Percentiles rank a stretch among this genome's conserved stretches.
These are phyloP conservation scores for Platynereis dumerilii DNA, from an alignment of 2,888 invertebrate species.

Conservation along the genomic window DNA sequence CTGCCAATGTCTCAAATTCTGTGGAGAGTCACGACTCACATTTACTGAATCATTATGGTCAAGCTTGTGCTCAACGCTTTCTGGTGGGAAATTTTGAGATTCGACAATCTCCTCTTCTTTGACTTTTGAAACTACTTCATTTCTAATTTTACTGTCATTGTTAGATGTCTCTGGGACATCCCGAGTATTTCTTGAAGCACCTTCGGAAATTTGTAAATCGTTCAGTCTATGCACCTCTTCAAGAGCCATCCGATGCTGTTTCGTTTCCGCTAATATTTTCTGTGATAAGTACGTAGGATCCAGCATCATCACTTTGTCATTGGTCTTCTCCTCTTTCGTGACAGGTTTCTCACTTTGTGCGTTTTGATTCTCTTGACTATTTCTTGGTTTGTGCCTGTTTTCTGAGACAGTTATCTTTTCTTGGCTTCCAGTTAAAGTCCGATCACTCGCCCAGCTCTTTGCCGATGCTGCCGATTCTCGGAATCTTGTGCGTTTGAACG, in stretches of 20 bases:
- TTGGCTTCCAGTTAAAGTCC: slow-evolving; percentile 24
- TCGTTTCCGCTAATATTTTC: slow-evolving; percentile 32
- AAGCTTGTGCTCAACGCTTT: background rate
- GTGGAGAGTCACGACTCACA: background rate
- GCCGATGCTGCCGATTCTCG: slow-evolving; percentile 28
- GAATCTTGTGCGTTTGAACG: slow-evolving; percentile 21
- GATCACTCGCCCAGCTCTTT: slow-evolving; percentile 31
- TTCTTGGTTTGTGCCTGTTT: background rate
- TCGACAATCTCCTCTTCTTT: no score
- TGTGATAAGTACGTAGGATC: slow-evolving; percentile 31
- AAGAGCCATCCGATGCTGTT: slow-evolving; percentile 19
- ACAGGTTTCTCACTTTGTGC: background rate
- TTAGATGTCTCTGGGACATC: no score
- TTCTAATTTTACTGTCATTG: no score
- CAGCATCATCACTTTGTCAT: slow-evolving; percentile 3
- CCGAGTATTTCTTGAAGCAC: no score
- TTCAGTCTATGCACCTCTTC: slow-evolving; percentile 28
- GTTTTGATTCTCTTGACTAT: background rate
- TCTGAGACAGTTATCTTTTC: background rate
- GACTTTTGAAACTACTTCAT: background rate
- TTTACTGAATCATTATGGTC: background rate
- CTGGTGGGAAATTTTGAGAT: no score
- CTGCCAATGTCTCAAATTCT: background rate
- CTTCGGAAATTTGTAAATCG: background rate
- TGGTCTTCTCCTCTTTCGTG: slow-evolving; percentile 8